Conservation (phyloP, 2,113 vertebrate genomes). For the Crotalus helleri region DNA sequence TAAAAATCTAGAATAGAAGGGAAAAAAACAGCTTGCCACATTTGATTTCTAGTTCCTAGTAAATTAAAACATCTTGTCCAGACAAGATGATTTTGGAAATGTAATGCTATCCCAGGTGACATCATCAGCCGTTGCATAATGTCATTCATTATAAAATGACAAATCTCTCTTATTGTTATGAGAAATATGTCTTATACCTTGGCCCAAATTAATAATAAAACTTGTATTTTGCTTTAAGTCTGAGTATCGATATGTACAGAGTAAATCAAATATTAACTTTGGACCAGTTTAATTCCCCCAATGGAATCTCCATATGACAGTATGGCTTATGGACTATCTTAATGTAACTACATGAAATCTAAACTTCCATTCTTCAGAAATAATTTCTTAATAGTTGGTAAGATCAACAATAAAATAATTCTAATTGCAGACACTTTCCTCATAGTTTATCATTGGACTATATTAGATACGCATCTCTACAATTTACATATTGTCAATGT, state of each 20-base stretch:
- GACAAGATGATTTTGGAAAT: constrained; percentile 45
- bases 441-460: constrained; percentile 43
- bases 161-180: background rate
- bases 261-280: background rate
- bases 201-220: constrained; percentile 48
- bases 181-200: constrained; percentile 25
- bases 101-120: constrained; percentile 38
- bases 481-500: constrained; percentile 29
- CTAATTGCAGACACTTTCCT: constrained; percentile 45
- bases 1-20: constrained; percentile 43
- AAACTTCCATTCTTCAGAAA: constrained; percentile 33
- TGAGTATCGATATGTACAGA: constrained; percentile 29
- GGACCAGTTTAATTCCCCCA: constrained; percentile 3
- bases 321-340: background rate
- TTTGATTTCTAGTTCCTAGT: constrained; percentile 29
- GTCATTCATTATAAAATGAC: constrained; percentile 39
- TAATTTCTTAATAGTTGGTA: constrained; percentile 16
- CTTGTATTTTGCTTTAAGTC: constrained; percentile 34
- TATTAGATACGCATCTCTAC: constrained; percentile 27
- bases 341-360: constrained; percentile 44
- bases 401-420: constrained; percentile 25
- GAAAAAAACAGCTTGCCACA: constrained; percentile 42
- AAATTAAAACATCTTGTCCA: constrained; percentile 55
- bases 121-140: constrained; percentile 40
- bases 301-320: background rate